These are phyloP conservation scores for Ochotona curzoniae DNA, from an alignment of 2,113 vertebrate species.

Conservation along the genomic window DNA sequence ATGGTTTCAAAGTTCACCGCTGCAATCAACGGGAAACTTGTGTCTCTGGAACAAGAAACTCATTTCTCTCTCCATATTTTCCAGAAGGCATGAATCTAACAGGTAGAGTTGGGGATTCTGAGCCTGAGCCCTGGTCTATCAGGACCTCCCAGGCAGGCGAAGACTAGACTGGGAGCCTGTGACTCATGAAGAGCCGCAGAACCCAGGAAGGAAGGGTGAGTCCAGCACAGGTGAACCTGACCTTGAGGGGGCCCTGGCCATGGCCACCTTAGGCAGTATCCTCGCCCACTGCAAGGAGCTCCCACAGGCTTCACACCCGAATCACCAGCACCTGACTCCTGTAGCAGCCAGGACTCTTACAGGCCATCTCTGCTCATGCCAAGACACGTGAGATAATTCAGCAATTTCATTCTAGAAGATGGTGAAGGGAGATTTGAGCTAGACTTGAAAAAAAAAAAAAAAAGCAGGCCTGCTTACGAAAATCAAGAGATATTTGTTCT, in stretches of 20 bases:
- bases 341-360: background rate
- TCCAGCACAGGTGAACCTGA: background rate
- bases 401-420: background rate
- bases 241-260: background rate
- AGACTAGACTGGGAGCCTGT: background rate
- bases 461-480: background rate
- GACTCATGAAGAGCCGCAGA: background rate
- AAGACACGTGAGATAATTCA: background rate
- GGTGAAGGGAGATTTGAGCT: background rate
- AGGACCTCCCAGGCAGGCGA: background rate
- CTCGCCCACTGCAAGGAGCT: background rate
- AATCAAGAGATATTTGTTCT: background rate
- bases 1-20: background rate
- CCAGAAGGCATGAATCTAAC: background rate
- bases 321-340: background rate
- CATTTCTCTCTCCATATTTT: background rate
- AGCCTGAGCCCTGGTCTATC: background rate
- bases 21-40: background rate
- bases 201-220: background rate
- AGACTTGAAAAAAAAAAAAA: background rate
- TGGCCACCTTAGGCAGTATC: background rate
- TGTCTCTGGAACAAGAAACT: background rate
- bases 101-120: background rate
- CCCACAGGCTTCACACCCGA: background rate
- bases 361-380: rapidly evolving